Percentiles rank a stretch among this genome's conserved stretches.
Evolutionary conservation across 2,113 vertebrate species (phyloP).

Genomic region (Coptodon bakossiorum): DNA sequence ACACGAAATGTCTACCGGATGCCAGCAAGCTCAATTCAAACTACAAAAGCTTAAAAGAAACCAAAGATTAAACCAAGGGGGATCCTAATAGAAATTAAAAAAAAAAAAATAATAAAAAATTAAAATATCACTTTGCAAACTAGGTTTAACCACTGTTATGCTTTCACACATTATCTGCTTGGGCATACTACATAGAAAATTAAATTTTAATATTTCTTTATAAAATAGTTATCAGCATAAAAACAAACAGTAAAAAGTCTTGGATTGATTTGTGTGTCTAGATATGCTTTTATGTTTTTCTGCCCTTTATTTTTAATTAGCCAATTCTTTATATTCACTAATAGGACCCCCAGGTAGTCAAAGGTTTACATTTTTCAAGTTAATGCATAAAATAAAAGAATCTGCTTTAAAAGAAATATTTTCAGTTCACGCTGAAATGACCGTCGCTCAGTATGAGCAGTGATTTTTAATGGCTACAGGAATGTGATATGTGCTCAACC

Average conservation of each 20-base stretch:
- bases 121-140: neutral
- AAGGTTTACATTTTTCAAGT: neutral
- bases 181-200: neutral
- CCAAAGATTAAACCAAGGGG: neutral
- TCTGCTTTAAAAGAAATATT: neutral
- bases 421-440: slow-evolving; percentile 12
- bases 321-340: neutral
- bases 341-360: neutral
- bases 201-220: slow-evolving; percentile 1
- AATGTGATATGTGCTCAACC: neutral
- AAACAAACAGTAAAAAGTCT: slow-evolving; percentile 2
- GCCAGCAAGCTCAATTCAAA: neutral
- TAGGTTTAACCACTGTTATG: neutral
- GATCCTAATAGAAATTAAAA: neutral
- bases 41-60: neutral
- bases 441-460: slow-evolving; percentile 56
- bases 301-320: neutral
- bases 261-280: neutral
- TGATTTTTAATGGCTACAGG: neutral
- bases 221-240: slow-evolving; percentile 1
- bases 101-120: neutral
- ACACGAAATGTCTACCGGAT: neutral
- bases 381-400: neutral
- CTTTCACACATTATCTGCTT: neutral
- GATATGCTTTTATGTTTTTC: neutral